Evolutionary conservation across 2,797 vertebrate genomes (phyloP), one percentile per base, ranked within the genome.

Genomic region (Hyperoplus lanceolatus): DNA sequence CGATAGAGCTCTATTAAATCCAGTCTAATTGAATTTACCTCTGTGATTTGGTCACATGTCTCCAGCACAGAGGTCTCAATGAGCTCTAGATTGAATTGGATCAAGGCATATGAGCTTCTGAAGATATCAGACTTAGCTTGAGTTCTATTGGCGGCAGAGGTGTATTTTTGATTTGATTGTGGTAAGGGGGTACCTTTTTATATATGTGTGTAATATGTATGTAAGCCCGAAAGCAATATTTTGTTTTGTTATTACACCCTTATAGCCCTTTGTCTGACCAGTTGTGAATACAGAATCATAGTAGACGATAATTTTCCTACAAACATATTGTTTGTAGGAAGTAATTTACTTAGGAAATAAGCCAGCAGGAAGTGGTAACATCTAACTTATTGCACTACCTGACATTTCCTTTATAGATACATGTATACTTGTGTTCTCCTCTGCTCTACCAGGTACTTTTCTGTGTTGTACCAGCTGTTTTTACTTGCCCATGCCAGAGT

Each of bases 21-120:
- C 88, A 68, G 71, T 79, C 80, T 95, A 95, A 95, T 95, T 93
- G 83, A 50, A 94, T 95, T 94, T 93, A 78, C 82, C 83, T 75
- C 41, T 70, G 81, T 84, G 89, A 92, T 90, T 91, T 89, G 85
- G 63, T 80, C 86, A 83, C 85, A 85, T 90, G 92, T 90, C 89
- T 93, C 87, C 80, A 82, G 81, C 89, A 70, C 79, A 83, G 73
- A 58, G 78, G 73, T 87, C 89, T 88, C 79, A 78, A 73, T 87
- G 88, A 92, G 87, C 80, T 86, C 75, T 59, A 73, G 84, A 92
- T 91, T 91, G 84, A 86, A 93, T 92, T 92, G 87, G 79, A 90
- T 85, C 68, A 56, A 74, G 55, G 65, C 82, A 76, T 80, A 79
- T 85, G 66, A 65, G 82, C 69, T 70, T 87, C 73, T 80, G 85